Conservation (phyloP, 2,113 vertebrate genomes). For the Anser cygnoides region DNA sequence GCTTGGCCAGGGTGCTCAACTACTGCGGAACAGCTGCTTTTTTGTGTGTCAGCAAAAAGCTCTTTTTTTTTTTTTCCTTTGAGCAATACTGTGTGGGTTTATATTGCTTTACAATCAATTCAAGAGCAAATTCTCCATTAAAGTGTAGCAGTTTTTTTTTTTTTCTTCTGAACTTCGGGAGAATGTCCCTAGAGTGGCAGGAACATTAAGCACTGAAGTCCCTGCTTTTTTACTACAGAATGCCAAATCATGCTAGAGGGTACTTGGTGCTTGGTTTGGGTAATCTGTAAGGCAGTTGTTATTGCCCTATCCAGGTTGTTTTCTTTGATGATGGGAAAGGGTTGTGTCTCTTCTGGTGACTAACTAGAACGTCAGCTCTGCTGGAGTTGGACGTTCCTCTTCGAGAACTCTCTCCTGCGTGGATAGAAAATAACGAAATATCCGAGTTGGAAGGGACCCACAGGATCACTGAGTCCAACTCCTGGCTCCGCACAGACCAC, state of each 20-base stretch:
- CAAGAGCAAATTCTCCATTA: neutral
- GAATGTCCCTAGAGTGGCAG: neutral
- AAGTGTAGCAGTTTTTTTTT: neutral
- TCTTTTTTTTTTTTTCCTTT: neutral
- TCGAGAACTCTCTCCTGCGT: neutral
- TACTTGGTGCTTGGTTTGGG: neutral
- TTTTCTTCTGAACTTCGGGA: neutral
- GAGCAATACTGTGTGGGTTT: neutral
- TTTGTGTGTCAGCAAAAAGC: constrained; percentile 37
- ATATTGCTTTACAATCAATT: neutral
- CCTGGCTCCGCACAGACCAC: too few relatives aligned
- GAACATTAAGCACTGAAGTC: neutral
- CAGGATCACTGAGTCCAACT: too few relatives aligned
- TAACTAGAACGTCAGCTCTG: neutral
- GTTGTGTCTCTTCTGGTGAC: neutral
- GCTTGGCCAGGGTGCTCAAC: neutral
- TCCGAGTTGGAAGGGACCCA: too few relatives aligned
- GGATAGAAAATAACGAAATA: neutral
- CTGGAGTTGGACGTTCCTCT: neutral
- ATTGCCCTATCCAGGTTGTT: neutral
- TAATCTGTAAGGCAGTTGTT: neutral
- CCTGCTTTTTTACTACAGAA: neutral
- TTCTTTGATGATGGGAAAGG: neutral
- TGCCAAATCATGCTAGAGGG: neutral
- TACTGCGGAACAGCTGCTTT: constrained; percentile 36